Evolutionary conservation across 2,113 vertebrate genomes (phyloP).

Genomic region (Athene noctua): DNA sequence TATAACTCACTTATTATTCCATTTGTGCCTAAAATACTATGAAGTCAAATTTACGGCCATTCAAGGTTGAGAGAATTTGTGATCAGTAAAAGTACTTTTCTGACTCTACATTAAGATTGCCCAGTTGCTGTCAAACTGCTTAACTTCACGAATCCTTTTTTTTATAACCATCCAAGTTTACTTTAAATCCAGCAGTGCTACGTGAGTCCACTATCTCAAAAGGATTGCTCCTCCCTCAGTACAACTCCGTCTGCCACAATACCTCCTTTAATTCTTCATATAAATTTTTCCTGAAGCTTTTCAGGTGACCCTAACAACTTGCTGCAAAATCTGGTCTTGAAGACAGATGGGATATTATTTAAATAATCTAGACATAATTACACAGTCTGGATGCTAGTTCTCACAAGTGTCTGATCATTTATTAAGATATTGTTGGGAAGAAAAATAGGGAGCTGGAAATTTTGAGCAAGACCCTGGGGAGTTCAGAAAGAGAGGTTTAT

Average conservation of each 20-base stretch:
- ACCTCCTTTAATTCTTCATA: neutral
- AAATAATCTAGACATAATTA: constrained; percentile 27
- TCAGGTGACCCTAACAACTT: constrained; percentile 13
- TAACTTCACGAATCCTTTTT: neutral
- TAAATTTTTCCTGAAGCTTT: neutral
- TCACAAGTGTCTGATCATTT: neutral
- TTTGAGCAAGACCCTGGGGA: neutral
- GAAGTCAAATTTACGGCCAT: neutral
- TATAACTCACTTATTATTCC: neutral
- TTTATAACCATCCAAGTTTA: neutral
- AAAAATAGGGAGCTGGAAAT: neutral
- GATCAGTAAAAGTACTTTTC: constrained; percentile 16
- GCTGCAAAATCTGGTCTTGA: neutral
- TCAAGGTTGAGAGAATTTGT: neutral
- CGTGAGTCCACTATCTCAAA: neutral
- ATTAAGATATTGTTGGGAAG: neutral
- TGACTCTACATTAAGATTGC: neutral
- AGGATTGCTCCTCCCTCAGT: neutral
- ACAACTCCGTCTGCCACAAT: neutral
- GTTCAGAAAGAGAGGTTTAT: neutral
- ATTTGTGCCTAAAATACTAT: neutral
- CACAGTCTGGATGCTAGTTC: neutral
- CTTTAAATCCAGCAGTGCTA: neutral
- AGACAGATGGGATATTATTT: constrained; percentile 29
- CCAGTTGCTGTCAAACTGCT: constrained; percentile 1